phyloP scores from a whole-genome alignment of 2,797 vertebrate species.

The Peromyscus attwateri region DNA sequence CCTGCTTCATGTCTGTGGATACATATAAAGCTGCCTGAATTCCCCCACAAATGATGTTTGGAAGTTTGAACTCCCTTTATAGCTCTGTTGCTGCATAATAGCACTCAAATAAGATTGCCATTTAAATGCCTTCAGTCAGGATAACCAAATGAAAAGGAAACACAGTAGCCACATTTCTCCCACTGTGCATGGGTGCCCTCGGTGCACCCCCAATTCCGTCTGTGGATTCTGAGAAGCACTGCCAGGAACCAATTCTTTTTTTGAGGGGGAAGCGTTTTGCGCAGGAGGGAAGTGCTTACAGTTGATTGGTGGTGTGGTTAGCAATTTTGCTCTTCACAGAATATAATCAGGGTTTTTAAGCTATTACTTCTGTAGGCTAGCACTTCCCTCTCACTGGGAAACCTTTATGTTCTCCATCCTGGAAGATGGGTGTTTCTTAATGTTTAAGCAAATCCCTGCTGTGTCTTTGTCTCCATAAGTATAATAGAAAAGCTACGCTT shows the following conservation, averaged over 20 bases:
- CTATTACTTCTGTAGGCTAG: constrained; percentile 58
- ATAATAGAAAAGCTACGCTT: not conserved
- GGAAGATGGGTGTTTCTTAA: constrained; percentile 59
- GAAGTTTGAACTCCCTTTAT: constrained; percentile 42
- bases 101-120: constrained; percentile 10
- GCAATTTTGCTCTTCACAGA: constrained; percentile 62
- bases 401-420: constrained; percentile 62
- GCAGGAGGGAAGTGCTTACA: not conserved
- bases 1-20: not conserved
- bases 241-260: not conserved
- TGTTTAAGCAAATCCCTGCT: constrained; percentile 65
- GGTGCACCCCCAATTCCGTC: not conserved
- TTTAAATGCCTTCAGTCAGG: not conserved
- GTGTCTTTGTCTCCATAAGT: constrained; percentile 40
- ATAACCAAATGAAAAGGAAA: not conserved
- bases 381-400: constrained; percentile 60
- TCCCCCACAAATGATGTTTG: not conserved
- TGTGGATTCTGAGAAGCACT: constrained; percentile 39
- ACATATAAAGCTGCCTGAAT: not conserved
- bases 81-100: not conserved
- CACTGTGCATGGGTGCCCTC: not conserved
- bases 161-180: not conserved
- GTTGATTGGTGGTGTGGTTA: constrained; percentile 58
- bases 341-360: constrained; percentile 61
- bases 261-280: not conserved